phyloP scores from a whole-genome alignment of 2,797 vertebrate genomes.

The Vireo griseus region DNA sequence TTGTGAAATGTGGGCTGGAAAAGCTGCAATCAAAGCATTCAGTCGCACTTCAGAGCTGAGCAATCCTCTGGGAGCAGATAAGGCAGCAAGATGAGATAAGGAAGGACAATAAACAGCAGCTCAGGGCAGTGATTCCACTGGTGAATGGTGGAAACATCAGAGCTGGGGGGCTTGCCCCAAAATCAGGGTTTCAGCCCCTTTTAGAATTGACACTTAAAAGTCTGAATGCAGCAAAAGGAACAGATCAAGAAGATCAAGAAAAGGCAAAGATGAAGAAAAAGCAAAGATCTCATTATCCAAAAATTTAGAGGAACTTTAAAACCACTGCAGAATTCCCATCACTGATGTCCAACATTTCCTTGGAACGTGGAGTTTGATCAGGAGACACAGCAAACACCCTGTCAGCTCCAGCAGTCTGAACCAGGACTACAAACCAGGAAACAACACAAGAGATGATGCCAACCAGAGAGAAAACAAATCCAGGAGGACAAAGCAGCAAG shows the following conservation, averaged over 20 bases:
- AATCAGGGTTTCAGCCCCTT: background rate
- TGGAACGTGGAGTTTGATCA: background rate
- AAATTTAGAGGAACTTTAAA: background rate
- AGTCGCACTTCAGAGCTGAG: background rate
- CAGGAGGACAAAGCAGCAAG: background rate
- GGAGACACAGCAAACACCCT: background rate
- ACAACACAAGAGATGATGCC: no score
- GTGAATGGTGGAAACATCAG: background rate
- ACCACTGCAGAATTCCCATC: background rate
- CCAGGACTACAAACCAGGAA: background rate
- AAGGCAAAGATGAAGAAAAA: no score
- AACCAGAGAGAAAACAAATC: background rate
- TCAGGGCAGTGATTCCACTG: background rate
- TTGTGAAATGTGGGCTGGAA: background rate
- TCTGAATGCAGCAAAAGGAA: background rate
- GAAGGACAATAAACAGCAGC: background rate
- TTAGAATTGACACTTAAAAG: background rate
- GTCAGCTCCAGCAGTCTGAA: background rate
- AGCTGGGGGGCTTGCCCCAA: background rate
- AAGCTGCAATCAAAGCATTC: background rate
- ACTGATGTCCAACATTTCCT: fast-evolving
- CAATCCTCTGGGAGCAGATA: background rate
- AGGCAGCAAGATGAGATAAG: background rate
- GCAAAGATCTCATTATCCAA: background rate
- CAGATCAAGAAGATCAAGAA: no score